These are phyloP conservation scores for Callorhinus ursinus DNA, from an alignment of 2,113 vertebrate species.

Conservation along the genomic window DNA sequence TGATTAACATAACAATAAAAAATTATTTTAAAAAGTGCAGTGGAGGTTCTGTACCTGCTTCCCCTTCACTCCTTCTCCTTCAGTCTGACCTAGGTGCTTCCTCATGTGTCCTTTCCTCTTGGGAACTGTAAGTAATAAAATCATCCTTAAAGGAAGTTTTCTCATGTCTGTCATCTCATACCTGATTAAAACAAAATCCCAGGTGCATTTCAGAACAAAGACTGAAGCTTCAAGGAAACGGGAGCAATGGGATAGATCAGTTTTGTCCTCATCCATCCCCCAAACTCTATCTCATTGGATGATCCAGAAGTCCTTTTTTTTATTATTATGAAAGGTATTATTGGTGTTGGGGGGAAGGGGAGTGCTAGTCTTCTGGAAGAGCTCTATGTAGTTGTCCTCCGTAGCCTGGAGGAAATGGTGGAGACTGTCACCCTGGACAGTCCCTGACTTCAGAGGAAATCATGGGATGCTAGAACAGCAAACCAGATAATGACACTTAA, in stretches of 20 bases:
- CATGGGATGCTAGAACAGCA: not conserved
- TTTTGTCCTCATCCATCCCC: not conserved
- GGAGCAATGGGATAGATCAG: not conserved
- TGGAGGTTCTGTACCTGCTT: accelerated
- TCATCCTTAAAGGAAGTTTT: not conserved
- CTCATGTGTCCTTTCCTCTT: not conserved
- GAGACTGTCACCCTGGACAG: not conserved
- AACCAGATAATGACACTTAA: not conserved
- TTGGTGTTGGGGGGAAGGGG: no score
- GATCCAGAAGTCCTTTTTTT: not conserved
- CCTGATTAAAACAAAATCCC: not conserved
- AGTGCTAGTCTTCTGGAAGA: not conserved
- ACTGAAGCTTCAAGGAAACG: not conserved
- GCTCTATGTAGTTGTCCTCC: not conserved
- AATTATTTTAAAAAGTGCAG: not conserved
- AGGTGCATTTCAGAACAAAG: not conserved
- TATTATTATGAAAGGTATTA: not conserved
- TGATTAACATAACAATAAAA: no score
- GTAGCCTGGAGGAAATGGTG: not conserved
- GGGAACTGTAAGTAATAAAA: not conserved
- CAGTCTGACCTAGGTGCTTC: not conserved
- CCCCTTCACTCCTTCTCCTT: not conserved
- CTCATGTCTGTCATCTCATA: not conserved
- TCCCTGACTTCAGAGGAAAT: not conserved
- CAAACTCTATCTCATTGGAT: not conserved